Evolutionary conservation across 2,888 invertebrate species (phyloP).

Genomic region (Synergus gifuensis): DNA sequence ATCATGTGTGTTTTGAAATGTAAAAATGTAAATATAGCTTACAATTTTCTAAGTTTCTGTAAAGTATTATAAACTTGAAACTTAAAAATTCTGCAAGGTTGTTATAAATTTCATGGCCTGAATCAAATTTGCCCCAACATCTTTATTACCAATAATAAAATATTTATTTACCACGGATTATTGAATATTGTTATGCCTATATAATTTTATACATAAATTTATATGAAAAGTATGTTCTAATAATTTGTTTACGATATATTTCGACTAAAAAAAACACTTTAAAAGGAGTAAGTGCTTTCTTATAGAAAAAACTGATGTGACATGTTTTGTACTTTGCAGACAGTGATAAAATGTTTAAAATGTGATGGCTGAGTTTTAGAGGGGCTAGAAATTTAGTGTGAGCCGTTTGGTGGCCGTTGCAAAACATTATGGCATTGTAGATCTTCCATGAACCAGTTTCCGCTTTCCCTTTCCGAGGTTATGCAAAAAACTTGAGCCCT

Average conservation of each 20-base stretch:
- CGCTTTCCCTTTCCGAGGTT: slow-evolving; percentile 65
- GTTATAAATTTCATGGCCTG: no score
- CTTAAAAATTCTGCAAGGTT: no score
- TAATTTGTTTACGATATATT: not conserved
- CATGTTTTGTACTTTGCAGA: slow-evolving; percentile 24
- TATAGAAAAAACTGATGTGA: slow-evolving; percentile 4
- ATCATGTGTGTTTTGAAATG: no score
- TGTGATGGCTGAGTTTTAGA: slow-evolving; percentile 22
- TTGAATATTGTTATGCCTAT: no score
- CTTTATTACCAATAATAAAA: no score
- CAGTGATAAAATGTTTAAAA: slow-evolving; percentile 35
- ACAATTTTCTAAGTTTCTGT: no score
- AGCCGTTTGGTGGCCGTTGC: slow-evolving; percentile 20
- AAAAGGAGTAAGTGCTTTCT: slow-evolving; percentile 45
- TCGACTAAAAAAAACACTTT: not conserved
- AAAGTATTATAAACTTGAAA: no score
- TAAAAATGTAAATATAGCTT: no score
- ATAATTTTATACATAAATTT: no score
- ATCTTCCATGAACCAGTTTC: slow-evolving; percentile 46
- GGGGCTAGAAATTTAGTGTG: slow-evolving; percentile 2
- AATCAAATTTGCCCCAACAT: no score
- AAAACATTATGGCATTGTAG: slow-evolving; percentile 23
- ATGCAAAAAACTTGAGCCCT: slow-evolving; percentile 62
- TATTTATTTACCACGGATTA: no score
- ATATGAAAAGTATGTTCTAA: no score